Base-by-base conservation (phyloP, 92 coral and sea anemone species). In the Isaurus tuberculatus region DNA sequence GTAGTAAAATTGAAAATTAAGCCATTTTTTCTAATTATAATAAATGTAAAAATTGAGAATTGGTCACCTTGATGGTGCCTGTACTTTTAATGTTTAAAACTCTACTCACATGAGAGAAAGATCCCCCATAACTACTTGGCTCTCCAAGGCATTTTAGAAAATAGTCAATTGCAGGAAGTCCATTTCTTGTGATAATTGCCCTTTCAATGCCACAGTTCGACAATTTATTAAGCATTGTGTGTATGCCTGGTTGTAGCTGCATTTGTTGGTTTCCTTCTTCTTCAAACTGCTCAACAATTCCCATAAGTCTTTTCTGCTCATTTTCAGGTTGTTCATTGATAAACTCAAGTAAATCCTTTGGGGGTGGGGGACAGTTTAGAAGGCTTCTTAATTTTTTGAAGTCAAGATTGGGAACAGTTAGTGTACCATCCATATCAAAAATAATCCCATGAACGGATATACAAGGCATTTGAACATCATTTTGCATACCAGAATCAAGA, bases 401-500 rank as follows among this genome's bases (percentile, higher is more conserved):
- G 58, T 95, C 83, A 19, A 95, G 71, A 32, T 91, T 89, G 26
- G 98, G 98, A 22, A 95, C 31, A 68, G 98, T 95, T 23, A 95
- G 83, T 34, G 98, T 95, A 1, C 98, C 98, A 73, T 95, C 98
- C 85, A 95, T 75, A 72, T 95, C 98, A 70, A 95, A 95, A 19
- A 95, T 88, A 60, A 95, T 72, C 0, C 98, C 98, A 48, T 86
- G 84, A 8, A 95, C 73, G 42, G 95, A 87, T n/a, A 93, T 71
- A 14, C 23, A 64, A 25, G 81, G 75, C 60, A 34, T 15, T 74
- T 57, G 83, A 3, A 32, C 37, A 4, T 34, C 64, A 49, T 51
- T 23, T 17, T 49, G 55, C 40, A 30, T 15, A 7, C 73, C 69
- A 51, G 72, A 67, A 17, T 71, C 71, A 78, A 65, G 32, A 75